Evolutionary conservation across 2,797 vertebrate genomes (phyloP), one percentile per base, ranked within the genome.

Genomic region (Percopsis omiscomaycus): DNA sequence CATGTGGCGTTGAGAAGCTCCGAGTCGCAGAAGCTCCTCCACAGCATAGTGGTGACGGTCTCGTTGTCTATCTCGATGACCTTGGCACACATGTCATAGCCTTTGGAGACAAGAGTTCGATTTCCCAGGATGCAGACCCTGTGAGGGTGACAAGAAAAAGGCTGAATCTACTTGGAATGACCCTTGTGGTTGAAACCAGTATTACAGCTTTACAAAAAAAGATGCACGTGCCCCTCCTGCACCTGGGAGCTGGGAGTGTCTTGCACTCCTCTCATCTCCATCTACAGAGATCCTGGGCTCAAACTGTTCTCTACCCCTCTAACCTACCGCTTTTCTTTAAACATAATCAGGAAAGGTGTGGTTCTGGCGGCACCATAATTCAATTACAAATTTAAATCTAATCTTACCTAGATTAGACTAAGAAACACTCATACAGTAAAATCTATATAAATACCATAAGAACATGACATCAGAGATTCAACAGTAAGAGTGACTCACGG

Each of bases 101-200:
- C 92, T 0, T 97, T 95, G 30, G 93, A 94, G 0, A 94, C 71
- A 29, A 99, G 90, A 0, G 96, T 98, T 73, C 98, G 93, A 85
- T 99, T 98, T 50, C 98, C 98, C 84, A 99, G 89, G 49, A 99
- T 83, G 83, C 98, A 99, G 71, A 99, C 94, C 64, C 98, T 99
- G 86, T 2, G 63, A 37, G 54, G 63, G 48, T 50, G 57, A 55
- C 37, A 42, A 42, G 8, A 9, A 42, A 42, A 42, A 42, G 37
- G 37, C 37, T 42, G 9, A 42, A 6, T 42, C 37, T 8, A 42
- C 37, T 42, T 42, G 37, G 37, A 42, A 42, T 42, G 6, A 42
- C 8, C 4, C 37, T 42, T 42, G 37, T 42, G 53, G 29, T 32
- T 28, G 53, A 55, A 4, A 2, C 4, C 29, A 55, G 53, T n/a